A percentile compares a stretch with the other conserved stretches of the same genome.
These are phyloP conservation scores for Sebastes baramenuke DNA, from an alignment of 2,797 vertebrate species.

Conservation along the genomic window DNA sequence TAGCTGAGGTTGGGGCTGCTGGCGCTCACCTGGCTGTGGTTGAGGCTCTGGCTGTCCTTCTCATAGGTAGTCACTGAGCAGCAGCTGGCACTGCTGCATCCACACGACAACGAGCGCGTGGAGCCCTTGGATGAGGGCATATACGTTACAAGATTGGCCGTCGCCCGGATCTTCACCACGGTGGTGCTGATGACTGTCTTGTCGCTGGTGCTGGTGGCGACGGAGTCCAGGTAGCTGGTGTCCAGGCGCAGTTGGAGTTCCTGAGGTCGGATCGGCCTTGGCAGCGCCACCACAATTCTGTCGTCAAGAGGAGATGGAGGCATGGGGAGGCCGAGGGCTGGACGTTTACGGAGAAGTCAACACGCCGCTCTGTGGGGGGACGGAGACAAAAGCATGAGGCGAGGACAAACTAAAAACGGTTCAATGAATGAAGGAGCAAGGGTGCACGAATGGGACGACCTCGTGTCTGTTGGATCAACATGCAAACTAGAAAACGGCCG, in stretches of 20 bases:
- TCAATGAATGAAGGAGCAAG: conserved; percentile 5
- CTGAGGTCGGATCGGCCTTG: conserved; percentile 98
- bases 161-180: conserved; percentile 92
- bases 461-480: conserved; percentile 61
- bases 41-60: conserved; percentile 89
- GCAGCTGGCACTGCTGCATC: conserved; percentile 99
- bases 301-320: conserved; percentile 99
- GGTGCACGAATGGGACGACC: conserved; percentile 5
- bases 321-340: conserved; percentile 96
- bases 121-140: conserved; percentile 99
- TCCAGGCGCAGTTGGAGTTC: conserved; percentile 96
- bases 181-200: conserved; percentile 85
- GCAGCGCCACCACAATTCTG: conserved; percentile 98
- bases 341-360: conserved; percentile 90
- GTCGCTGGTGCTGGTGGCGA: conserved; percentile 70
- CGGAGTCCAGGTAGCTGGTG: conserved; percentile 89
- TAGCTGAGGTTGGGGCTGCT: conserved; percentile 86
- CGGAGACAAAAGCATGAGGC: not conserved
- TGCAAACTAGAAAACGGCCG: conserved; percentile 46
- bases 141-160: conserved; percentile 94
- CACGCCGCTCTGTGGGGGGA: conserved; percentile 81
- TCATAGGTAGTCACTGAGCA: conserved; percentile 98
- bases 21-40: conserved; percentile 89
- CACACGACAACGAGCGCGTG: conserved; percentile 98
- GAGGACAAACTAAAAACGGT: not conserved